These are phyloP conservation scores for Platycheirus albimanus DNA, from an alignment of 2,888 invertebrate species.

Conservation along the genomic window DNA sequence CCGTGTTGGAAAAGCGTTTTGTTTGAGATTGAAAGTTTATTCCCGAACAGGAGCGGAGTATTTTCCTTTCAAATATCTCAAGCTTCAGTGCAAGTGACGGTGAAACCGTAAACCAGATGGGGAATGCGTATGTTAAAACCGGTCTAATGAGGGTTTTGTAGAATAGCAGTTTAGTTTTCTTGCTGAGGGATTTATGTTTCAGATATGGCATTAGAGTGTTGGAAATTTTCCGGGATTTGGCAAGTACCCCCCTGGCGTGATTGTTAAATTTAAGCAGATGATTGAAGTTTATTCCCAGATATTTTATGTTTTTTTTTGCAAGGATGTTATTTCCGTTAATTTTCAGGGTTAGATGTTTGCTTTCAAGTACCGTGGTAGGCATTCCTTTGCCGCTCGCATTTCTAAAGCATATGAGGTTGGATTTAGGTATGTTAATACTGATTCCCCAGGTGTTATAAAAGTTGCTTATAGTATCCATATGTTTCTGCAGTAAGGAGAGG, in stretches of 20 bases:
- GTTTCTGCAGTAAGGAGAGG: background rate
- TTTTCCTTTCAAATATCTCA: too few relatives aligned
- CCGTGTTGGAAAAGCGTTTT: too few relatives aligned
- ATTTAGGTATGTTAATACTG: conserved; percentile 1
- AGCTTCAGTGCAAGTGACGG: too few relatives aligned
- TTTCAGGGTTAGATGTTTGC: background rate
- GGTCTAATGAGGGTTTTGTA: background rate
- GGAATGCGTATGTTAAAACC: too few relatives aligned
- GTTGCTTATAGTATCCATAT: background rate
- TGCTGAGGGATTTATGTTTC: background rate
- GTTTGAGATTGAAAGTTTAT: too few relatives aligned
- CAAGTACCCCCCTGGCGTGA: background rate
- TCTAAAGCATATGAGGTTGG: conserved; percentile 14
- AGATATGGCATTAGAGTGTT: background rate
- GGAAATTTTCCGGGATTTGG: background rate
- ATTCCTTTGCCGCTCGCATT: conserved; percentile 1
- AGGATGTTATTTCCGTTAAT: background rate
- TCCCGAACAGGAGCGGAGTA: too few relatives aligned
- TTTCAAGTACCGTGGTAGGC: too few relatives aligned
- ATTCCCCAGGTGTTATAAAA: conserved; percentile 30
- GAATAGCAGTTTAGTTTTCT: background rate
- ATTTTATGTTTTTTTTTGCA: background rate
- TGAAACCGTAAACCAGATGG: too few relatives aligned
- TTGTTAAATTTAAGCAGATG: conserved; percentile 13
- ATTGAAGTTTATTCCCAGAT: conserved; percentile 1